Percentiles rank a stretch among this genome's conserved stretches.
Evolutionary conservation across 2,113 vertebrate genomes (phyloP).

Genomic region (Paramormyrops kingsleyae): DNA sequence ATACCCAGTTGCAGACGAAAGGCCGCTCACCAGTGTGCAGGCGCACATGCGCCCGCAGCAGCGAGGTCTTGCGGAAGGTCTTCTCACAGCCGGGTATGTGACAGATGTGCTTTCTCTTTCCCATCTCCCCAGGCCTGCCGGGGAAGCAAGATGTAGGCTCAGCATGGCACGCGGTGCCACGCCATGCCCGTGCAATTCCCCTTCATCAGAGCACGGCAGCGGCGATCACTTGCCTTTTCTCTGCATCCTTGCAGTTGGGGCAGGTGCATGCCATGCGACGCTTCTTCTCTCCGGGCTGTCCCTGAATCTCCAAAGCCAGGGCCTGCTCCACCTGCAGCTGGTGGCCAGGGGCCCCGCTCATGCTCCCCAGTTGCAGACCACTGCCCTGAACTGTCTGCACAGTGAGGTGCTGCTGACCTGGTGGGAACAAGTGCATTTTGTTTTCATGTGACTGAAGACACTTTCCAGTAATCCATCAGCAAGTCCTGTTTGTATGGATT

Average conservation of each 20-base stretch:
- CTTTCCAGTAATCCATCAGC: not conserved
- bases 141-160: not conserved
- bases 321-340: conserved; percentile 89
- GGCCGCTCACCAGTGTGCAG: conserved; percentile 90
- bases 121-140: conserved; percentile 78
- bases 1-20: conserved; percentile 93
- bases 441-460: not conserved
- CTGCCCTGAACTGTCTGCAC: conserved; percentile 85
- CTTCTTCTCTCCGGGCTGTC: conserved; percentile 82
- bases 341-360: conserved; percentile 72
- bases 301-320: conserved; percentile 70
- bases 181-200: not conserved
- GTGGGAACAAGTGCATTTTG: not conserved
- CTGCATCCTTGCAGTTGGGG: conserved; percentile 95
- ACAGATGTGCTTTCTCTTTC: conserved; percentile 94
- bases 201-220: not conserved
- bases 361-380: conserved; percentile 78
- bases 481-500: not conserved
- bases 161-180: not conserved
- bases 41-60: conserved; percentile 87
- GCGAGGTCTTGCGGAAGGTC: conserved; percentile 89
- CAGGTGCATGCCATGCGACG: conserved; percentile 94
- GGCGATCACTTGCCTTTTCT: conserved; percentile 69
- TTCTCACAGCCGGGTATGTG: conserved; percentile 90
- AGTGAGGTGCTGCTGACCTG: conserved; percentile 92